These are phyloP conservation scores for Canis aureus DNA, from an alignment of 2,113 vertebrate genomes.

Conservation along the genomic window DNA sequence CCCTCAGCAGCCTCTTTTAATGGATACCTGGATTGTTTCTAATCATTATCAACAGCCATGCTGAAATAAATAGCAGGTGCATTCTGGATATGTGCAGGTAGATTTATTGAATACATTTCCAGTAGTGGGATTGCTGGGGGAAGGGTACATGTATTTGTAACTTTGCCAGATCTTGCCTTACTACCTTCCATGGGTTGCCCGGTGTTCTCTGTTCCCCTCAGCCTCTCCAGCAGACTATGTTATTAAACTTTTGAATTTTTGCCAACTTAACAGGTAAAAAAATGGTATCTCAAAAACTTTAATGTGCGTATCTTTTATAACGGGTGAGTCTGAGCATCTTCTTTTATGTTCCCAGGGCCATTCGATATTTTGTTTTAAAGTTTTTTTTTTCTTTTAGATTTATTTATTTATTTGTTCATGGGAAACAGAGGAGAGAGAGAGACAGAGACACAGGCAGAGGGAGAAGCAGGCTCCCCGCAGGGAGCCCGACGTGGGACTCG, in stretches of 20 bases:
- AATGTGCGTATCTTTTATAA: background rate
- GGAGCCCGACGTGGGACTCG: too few species aligned
- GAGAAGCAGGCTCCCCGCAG: too few species aligned
- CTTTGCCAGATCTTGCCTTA: background rate
- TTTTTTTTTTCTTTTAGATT: too few species aligned
- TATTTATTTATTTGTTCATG: too few species aligned
- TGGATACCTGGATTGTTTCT: background rate
- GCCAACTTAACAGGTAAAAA: background rate
- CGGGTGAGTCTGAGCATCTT: background rate
- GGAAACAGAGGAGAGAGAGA: too few species aligned
- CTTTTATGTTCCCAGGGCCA: background rate
- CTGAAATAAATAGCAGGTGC: background rate
- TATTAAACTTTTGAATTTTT: background rate
- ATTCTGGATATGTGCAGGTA: background rate
- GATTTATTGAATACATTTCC: background rate
- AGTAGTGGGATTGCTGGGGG: background rate
- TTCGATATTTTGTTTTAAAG: background rate
- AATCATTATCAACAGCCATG: background rate
- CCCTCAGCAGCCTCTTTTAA: background rate
- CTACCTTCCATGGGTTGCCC: rapidly evolving
- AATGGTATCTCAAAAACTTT: background rate
- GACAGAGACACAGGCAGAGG: too few species aligned
- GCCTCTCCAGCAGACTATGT: background rate
- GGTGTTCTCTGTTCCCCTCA: background rate
- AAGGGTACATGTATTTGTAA: background rate